These are phyloP conservation scores for Halictus quadricinctus DNA, from an alignment of 2,888 invertebrate genomes.

Conservation along the genomic window DNA sequence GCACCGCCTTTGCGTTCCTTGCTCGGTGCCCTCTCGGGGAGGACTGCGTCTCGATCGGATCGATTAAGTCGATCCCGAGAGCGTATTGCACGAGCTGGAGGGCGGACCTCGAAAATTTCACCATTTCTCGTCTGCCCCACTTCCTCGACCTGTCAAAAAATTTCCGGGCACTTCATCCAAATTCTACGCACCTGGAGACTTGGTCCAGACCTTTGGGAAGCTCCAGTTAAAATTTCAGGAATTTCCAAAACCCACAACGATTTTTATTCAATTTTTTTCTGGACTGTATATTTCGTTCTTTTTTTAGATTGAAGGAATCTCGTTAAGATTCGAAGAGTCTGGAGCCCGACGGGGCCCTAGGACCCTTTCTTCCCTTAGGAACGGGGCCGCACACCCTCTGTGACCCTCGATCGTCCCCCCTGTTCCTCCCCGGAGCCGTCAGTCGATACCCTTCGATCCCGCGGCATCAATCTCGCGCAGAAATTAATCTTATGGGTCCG, in stretches of 20 bases:
- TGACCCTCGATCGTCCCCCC: constrained; percentile 21
- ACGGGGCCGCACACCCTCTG: constrained; percentile 28
- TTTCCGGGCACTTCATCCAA: not conserved
- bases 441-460: constrained; percentile 74
- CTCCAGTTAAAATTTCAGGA: not conserved
- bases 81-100: constrained; percentile 38
- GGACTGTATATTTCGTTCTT: not conserved
- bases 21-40: constrained; percentile 11
- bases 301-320: constrained; percentile 72
- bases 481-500: constrained; percentile 80
- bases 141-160: not conserved
- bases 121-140: not conserved
- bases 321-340: constrained; percentile 78
- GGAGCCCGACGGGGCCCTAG: not conserved
- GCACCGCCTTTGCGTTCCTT: constrained; percentile 61
- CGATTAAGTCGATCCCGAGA: constrained; percentile 60
- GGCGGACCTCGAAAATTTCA: constrained; percentile 1
- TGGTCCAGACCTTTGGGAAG: not conserved
- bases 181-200: not conserved
- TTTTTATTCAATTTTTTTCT: not conserved
- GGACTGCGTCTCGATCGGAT: constrained; percentile 44
- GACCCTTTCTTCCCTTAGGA: constrained; percentile 17
- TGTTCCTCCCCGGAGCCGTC: constrained; percentile 48
- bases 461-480: constrained; percentile 82
- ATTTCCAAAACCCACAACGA: not conserved